Evolutionary conservation across 2,888 invertebrate genomes (phyloP), one percentile per base, ranked within the genome.

Genomic region (Colostygia pectinataria): DNA sequence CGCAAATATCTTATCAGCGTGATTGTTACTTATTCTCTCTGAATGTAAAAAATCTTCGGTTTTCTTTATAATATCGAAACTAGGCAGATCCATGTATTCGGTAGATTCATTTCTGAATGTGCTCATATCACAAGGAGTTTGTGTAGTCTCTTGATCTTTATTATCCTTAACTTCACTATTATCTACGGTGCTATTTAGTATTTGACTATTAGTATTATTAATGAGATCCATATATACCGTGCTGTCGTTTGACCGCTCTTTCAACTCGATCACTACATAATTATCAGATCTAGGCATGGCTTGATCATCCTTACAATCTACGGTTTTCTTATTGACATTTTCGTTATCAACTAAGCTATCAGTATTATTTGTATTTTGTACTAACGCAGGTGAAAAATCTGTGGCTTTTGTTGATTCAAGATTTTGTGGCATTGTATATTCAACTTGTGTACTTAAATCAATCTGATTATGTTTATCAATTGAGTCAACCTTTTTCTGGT

Each of bases 221-320:
- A 74, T 81, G 73, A 90, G 81, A 81, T 88, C 82, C 82, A 87
- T 81, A 58, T 82, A 84, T 23, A 63, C 68, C 63, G 81, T 79
- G 65, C 77, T 81, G 32, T 73, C 66, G 15, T 66, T 61, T 33
- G 68, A 67, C 49, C 48, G 60, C 51, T 71, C 63, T 37, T 40
- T 52, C 53, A 59, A 48, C 13, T 57, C 56, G 12, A 39, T 42
- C 47, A 63, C 46, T 36, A 55, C 51, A 47, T 51, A 53, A 60
- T 53, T 58, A 58, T 74, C 73, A 74, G 73, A 70, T 69, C 67
- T 68, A 58, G 32, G 33, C 28, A 20, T 49, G 47, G 47, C 46
- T 47, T 53, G 47, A 44, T 55, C 51, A 48, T 59, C 44, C 44
- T 58, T 59, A 57, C 41, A 48, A 44, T 61, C 57, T 59, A 62